Evolutionary conservation across 1,140 invertebrate species (phyloP).

Genomic region (Camponotus pennsylvanicus): DNA sequence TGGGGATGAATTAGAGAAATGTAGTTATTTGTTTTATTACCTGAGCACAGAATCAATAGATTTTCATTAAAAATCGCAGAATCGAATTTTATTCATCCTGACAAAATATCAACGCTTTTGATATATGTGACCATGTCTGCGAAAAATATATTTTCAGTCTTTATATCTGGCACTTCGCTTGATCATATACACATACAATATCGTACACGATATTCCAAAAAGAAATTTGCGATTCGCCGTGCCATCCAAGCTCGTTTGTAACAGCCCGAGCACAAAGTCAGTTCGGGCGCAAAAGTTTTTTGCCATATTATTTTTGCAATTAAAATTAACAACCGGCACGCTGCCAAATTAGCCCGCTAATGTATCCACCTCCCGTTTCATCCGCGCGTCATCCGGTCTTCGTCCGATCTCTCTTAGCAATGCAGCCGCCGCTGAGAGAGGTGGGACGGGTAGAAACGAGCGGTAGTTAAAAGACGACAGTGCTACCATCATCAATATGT

Average conservation of each 20-base stretch:
- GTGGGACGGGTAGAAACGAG: slow-evolving; percentile 44
- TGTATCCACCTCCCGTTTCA: slow-evolving; percentile 75
- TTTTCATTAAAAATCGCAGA: neutral
- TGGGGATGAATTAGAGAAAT: neutral
- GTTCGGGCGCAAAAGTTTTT: slow-evolving; percentile 68
- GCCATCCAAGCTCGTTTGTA: slow-evolving; percentile 62
- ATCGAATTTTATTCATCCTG: neutral
- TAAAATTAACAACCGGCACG: slow-evolving; percentile 84
- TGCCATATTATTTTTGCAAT: slow-evolving; percentile 82
- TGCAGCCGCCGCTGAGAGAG: slow-evolving; percentile 38
- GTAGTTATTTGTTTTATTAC: neutral
- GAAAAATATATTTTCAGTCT: slow-evolving; percentile 47
- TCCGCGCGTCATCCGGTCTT: slow-evolving; percentile 66
- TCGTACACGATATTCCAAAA: slow-evolving; percentile 37
- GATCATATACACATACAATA: slow-evolving; percentile 13
- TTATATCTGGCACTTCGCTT: slow-evolving; percentile 37
- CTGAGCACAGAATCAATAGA: neutral
- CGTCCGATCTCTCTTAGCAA: slow-evolving; percentile 65
- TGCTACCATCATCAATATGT: slow-evolving; percentile 72
- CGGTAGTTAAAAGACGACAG: slow-evolving; percentile 63
- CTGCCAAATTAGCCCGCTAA: slow-evolving; percentile 85
- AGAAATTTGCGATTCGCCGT: slow-evolving; percentile 57
- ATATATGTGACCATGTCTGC: too few species aligned
- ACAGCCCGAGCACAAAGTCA: slow-evolving; percentile 14
- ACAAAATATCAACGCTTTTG: neutral